Conservation (phyloP, 2,113 vertebrate genomes). For the Salvelinus sp. region DNA sequence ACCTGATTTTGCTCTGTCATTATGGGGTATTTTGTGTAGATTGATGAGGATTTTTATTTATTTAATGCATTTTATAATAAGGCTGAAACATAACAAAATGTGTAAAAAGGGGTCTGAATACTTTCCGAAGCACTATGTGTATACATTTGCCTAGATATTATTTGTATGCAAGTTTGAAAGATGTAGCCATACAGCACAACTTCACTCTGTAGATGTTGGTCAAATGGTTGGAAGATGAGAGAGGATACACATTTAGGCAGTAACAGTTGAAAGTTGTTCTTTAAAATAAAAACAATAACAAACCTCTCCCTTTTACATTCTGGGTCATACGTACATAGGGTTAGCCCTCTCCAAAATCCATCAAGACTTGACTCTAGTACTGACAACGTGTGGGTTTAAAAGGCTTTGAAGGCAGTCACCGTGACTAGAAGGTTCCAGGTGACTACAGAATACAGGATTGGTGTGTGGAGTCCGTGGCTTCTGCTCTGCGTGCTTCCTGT, state of each 20-base stretch:
- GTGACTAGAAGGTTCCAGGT: conserved; percentile 43
- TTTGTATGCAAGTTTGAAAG: conserved; percentile 26
- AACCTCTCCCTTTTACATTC: conserved; percentile 14
- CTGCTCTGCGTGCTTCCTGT: conserved; percentile 34
- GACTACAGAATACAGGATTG: conserved; percentile 7
- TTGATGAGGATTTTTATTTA: too few relatives aligned
- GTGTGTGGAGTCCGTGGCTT: conserved; percentile 11
- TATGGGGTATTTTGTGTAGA: too few relatives aligned
- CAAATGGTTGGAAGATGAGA: conserved; percentile 19
- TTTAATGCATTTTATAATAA: too few relatives aligned
- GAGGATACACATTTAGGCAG: conserved; percentile 25
- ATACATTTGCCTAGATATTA: conserved; percentile 6
- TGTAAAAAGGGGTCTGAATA: too few relatives aligned
- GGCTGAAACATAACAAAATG: too few relatives aligned
- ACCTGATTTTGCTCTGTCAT: too few relatives aligned
- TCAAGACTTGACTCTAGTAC: background rate
- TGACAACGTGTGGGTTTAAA: conserved; percentile 32
- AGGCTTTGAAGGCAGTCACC: conserved; percentile 21
- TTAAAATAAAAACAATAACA: conserved; percentile 1
- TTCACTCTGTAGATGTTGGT: conserved; percentile 13
- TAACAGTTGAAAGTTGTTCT: conserved; percentile 43
- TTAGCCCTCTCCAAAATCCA: conserved; percentile 8
- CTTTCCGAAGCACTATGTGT: background rate
- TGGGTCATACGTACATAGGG: conserved; percentile 16
- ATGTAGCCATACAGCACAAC: conserved; percentile 14